Percentiles rank a stretch among this genome's conserved stretches.
These are phyloP conservation scores for Dryobota labecula DNA, from an alignment of 2,888 invertebrate species.

Conservation along the genomic window DNA sequence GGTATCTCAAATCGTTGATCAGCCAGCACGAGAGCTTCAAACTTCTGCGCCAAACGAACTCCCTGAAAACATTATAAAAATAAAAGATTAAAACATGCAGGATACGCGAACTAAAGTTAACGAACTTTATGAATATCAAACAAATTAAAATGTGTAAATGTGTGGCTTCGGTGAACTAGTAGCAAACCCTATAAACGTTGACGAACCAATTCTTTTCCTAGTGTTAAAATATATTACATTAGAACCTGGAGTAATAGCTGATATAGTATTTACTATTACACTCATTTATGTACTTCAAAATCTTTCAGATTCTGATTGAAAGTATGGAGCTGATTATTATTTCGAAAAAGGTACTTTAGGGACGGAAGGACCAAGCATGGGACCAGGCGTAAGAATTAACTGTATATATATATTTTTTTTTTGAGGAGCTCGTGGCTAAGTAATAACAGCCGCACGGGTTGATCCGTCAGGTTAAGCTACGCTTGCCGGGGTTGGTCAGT, in stretches of 20 bases:
- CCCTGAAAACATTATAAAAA: conserved; percentile 90
- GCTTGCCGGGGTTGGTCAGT: no score
- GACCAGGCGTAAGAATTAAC: no score
- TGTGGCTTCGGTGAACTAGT: not conserved
- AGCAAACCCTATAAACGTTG: not conserved
- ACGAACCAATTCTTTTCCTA: not conserved
- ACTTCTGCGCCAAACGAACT: conserved; percentile 96
- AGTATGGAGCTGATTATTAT: no score
- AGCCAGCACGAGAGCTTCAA: conserved; percentile 95
- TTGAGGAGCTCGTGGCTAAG: no score
- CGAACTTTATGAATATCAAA: conserved; percentile 11
- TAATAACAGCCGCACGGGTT: no score
- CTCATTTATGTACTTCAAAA: no score
- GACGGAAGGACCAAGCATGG: no score
- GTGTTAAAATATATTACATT: not conserved
- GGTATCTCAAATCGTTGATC: conserved; percentile 98
- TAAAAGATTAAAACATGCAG: not conserved
- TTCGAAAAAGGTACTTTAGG: no score
- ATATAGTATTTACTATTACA: no score
- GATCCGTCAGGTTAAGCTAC: no score
- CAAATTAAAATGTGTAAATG: conserved; percentile 27
- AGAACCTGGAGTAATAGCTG: not conserved
- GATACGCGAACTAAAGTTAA: not conserved
- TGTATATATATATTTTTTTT: no score
- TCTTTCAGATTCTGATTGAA: no score